Base-by-base conservation (phyloP, 2,113 vertebrate species). In the Motacilla tschutschensis region DNA sequence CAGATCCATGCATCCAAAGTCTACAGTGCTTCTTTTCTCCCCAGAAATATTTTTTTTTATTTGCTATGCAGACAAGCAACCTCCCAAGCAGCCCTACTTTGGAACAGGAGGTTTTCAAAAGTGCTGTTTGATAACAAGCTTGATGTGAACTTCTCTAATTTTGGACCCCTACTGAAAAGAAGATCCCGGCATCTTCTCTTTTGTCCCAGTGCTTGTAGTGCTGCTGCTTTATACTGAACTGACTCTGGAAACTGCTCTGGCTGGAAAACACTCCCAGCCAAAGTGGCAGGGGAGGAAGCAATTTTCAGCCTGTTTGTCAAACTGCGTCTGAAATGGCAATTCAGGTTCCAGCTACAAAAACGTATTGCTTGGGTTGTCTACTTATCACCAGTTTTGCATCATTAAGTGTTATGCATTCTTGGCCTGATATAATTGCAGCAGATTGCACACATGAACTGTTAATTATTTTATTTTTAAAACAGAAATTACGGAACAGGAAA, bases 391-490 rank as follows among this genome's bases (percentile, higher is more conserved):
- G 86, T 84, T 92, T 95, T 92, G 86, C 94, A 88, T 88, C 90
- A 92, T 94, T 93, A 92, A 93, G 80, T 88, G 86, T 95, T 94
- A 95, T 41, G 67, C 63, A 18, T 88, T 92, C 78, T 92, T 95
- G 94, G 93, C 91, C 90, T 55, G 63, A 73, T 82, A 59, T 76
- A 91, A 81, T 86, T 92, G 80, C 75, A 90, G 64, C 91, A 95
- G 92, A 93, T 93, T 94, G 93, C 59, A 63, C 75, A 81, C 90
- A 86, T 91, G 91, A 92, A 90, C 90, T 92, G 83, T 94, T 94
- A 95, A 91, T 95, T 89, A 93, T 93, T 94, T 95, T 93, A 93
- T 92, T 93, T 93, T 94, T 86, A 77, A 91, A 92, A 85, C 85
- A 91, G 85, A 94, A 90, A 88, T 88, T 91, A 80, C 1, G 0